Base-by-base conservation (phyloP, 2,888 invertebrate genomes). In the Siphonodentalium dalli region DNA sequence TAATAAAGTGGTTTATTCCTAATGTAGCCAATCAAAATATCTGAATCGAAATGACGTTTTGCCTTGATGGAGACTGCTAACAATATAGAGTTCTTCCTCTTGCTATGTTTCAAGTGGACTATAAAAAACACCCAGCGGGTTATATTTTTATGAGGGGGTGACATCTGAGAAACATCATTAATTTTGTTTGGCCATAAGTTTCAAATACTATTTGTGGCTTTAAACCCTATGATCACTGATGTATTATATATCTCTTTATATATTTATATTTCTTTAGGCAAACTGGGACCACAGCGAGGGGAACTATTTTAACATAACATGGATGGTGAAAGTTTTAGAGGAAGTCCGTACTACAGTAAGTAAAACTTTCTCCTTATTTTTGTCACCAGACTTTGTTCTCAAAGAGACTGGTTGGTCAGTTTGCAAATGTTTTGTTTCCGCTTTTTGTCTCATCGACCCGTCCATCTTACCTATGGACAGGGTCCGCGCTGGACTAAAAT, bases 311-410 rank as follows among this genome's bases (percentile, higher is more conserved):
- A 74, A 73, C 54, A 66, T 74, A 15, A 63, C 63, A 43, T 75
- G 75, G 76, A 68, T 76, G 64, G 66, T 76, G 9, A 62, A 66
- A 34, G 66, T 68, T 1, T 47, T 76, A 37, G 72, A 74, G 42
- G 68, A 74, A 47, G 65, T 70, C 34, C 68, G 66, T 27, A 65
- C 72, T 21, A 71, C 67, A 21, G 74, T 76, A 51, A 58, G 69
- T 58, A 26, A 8, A 27, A 18, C 8, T 34, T 4, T 11, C 5
- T n/a, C n/a, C n/a, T n/a, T n/a, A n/a, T n/a, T n/a, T n/a, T n/a
- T n/a, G n/a, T n/a, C n/a, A n/a, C n/a, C n/a, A n/a, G n/a, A n/a
- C n/a, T n/a, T n/a, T n/a, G n/a, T n/a, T n/a, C 3, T 23, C 47
- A 28, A 20, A 29, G 13, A 44, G 21, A 18, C 35, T 18, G n/a